Conservation (phyloP, 2,797 vertebrate genomes). For the Hydrocynus forskahlii region DNA sequence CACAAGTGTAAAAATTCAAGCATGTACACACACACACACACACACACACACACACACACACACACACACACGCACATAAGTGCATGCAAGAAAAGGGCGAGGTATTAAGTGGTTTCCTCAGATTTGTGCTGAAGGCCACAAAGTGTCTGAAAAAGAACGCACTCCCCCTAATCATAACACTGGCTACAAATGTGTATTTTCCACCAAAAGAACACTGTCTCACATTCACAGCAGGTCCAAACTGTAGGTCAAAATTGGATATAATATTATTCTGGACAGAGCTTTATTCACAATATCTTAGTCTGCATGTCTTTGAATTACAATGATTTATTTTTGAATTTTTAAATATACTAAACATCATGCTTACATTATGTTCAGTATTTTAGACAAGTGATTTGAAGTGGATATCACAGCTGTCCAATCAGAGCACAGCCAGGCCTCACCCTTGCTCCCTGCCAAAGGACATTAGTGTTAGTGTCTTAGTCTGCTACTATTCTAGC, state of each 20-base stretch:
- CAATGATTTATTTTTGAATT: too few relatives aligned
- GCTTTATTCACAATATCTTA: too few relatives aligned
- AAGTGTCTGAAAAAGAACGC: neutral
- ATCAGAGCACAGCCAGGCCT: neutral
- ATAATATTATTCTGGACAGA: too few relatives aligned
- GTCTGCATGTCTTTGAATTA: too few relatives aligned
- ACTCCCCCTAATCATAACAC: too few relatives aligned
- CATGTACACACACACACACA: neutral
- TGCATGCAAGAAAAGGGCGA: constrained; percentile 22
- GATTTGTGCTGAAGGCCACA: constrained; percentile 2
- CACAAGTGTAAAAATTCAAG: too few relatives aligned
- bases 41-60: constrained; percentile 1
- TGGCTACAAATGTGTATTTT: too few relatives aligned
- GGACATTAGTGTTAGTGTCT: neutral
- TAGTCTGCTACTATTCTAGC: constrained; percentile 50
- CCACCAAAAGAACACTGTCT: too few relatives aligned
- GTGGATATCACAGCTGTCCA: neutral
- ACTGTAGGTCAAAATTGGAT: too few relatives aligned
- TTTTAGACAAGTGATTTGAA: neutral
- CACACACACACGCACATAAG: neutral
- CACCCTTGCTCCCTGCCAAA: neutral
- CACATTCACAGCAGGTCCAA: too few relatives aligned
- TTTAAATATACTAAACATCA: neutral
- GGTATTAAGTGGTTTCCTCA: constrained; percentile 23
- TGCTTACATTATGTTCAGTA: neutral